Conservation (phyloP, 2,888 invertebrate species). For the Phorcus lineatus region DNA sequence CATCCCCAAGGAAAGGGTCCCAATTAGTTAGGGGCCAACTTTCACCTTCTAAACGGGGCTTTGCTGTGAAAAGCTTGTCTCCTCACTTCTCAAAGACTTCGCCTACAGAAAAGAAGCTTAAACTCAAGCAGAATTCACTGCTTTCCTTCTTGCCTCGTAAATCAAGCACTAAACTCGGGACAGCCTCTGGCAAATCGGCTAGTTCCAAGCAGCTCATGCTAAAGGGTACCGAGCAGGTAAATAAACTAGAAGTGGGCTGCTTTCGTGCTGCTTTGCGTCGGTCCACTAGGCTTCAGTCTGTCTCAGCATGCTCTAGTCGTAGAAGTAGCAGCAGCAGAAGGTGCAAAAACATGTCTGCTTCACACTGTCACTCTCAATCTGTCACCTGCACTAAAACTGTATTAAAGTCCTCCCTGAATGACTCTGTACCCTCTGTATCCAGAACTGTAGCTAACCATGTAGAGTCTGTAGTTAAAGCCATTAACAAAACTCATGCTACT, state of each 20-base stretch:
- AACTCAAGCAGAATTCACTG: conserved; percentile 3
- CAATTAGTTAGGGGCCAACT: neutral
- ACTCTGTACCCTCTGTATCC: no score
- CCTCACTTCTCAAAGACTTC: conserved; percentile 23
- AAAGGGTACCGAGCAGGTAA: conserved; percentile 3
- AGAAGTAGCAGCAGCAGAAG: no score
- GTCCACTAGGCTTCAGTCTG: neutral
- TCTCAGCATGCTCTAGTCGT: neutral
- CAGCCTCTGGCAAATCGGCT: neutral
- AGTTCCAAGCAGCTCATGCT: neutral
- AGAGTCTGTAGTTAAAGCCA: no score
- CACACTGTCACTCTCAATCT: no score
- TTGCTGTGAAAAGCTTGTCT: conserved; percentile 26
- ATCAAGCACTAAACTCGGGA: conserved; percentile 3
- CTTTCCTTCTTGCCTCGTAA: conserved; percentile 20
- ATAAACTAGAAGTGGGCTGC: neutral
- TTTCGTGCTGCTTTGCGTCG: conserved; percentile 5
- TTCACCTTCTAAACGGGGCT: conserved; percentile 4
- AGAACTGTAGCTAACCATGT: no score
- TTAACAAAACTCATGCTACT: no score
- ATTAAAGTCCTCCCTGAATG: no score
- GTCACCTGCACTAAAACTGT: no score
- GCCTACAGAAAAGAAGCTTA: conserved; percentile 8
- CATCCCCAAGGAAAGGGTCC: conserved; percentile 8
- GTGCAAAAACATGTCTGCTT: no score